Percentiles rank a stretch among this genome's conserved stretches.
phyloP scores from a whole-genome alignment of 2,888 invertebrate species.

The Crioceris asparagi region DNA sequence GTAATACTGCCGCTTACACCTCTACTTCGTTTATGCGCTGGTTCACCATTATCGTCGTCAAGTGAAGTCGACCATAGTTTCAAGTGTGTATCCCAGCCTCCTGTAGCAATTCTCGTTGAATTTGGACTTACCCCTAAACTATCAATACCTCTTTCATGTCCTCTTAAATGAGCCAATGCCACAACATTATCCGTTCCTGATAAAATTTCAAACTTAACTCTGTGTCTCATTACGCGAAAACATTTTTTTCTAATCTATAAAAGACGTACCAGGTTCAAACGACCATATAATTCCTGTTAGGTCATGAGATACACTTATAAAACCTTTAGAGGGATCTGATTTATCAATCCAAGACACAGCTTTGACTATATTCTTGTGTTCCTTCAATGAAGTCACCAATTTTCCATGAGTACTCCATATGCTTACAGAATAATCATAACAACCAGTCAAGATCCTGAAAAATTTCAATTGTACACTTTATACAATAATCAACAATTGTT shows the following conservation, averaged over 20 bases:
- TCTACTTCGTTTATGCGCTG: slow-evolving; percentile 29
- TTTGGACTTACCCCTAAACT: slow-evolving; percentile 69
- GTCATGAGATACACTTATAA: slow-evolving; percentile 78
- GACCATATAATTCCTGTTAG: slow-evolving; percentile 66
- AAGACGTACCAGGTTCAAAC: slow-evolving; percentile 15
- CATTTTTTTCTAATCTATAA: too few species aligned
- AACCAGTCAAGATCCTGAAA: slow-evolving; percentile 77
- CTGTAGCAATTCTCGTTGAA: slow-evolving; percentile 59
- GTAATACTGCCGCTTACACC: slow-evolving; percentile 21
- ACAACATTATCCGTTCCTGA: slow-evolving; percentile 56
- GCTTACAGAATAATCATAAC: slow-evolving; percentile 87
- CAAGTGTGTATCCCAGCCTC: slow-evolving; percentile 85
- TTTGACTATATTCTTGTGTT: slow-evolving; percentile 80
- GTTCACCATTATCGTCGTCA: slow-evolving; percentile 28
- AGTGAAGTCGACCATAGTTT: slow-evolving; percentile 76
- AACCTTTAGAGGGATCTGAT: slow-evolving; percentile 42
- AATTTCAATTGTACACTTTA: too few species aligned
- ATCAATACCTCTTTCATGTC: slow-evolving; percentile 89
- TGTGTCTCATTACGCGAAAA: too few species aligned
- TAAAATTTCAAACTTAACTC: too few species aligned
- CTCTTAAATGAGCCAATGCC: slow-evolving; percentile 71
- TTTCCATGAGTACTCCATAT: slow-evolving; percentile 83
- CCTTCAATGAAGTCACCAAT: slow-evolving; percentile 71
- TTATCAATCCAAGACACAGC: slow-evolving; percentile 77
- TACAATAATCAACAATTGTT: too few species aligned